phyloP scores from a whole-genome alignment of 2,888 invertebrate genomes.

The Agrenia bidenticulata region DNA sequence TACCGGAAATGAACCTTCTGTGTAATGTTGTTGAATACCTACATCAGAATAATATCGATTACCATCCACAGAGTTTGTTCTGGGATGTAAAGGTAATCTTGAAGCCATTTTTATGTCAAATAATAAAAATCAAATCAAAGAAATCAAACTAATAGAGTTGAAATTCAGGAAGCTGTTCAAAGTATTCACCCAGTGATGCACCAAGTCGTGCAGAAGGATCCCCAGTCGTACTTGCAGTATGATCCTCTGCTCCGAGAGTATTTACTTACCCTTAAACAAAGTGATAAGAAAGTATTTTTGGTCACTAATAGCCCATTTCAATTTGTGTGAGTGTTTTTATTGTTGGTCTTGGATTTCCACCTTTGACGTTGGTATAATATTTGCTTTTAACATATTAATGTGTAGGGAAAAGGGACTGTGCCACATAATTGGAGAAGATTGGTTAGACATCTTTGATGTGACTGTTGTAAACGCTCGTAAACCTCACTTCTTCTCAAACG shows the following conservation, averaged over 20 bases:
- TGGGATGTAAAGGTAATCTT: constrained; percentile 76
- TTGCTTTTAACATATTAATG: constrained; percentile 8
- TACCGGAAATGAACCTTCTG: constrained; percentile 91
- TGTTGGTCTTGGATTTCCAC: neutral
- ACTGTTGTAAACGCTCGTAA: constrained; percentile 93
- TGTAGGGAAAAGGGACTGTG: constrained; percentile 78
- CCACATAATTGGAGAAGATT: constrained; percentile 80
- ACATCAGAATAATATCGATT: constrained; percentile 82
- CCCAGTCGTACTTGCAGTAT: constrained; percentile 75
- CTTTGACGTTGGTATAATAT: too few relatives aligned
- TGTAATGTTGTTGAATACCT: constrained; percentile 94
- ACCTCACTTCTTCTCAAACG: constrained; percentile 87
- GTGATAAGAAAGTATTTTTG: constrained; percentile 84
- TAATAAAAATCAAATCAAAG: neutral
- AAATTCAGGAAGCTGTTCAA: constrained; percentile 77
- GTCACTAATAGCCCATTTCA: constrained; percentile 96
- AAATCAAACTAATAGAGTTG: constrained; percentile 32
- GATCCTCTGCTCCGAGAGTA: constrained; percentile 72
- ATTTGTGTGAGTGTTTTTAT: constrained; percentile 75
- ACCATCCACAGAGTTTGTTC: constrained; percentile 93
- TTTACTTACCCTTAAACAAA: constrained; percentile 71
- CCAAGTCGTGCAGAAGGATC: constrained; percentile 77
- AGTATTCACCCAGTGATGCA: constrained; percentile 88
- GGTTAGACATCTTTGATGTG: constrained; percentile 90
- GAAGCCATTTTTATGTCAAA: neutral